These are phyloP conservation scores for Masticophis lateralis DNA, from an alignment of 2,797 vertebrate genomes.

Conservation along the genomic window DNA sequence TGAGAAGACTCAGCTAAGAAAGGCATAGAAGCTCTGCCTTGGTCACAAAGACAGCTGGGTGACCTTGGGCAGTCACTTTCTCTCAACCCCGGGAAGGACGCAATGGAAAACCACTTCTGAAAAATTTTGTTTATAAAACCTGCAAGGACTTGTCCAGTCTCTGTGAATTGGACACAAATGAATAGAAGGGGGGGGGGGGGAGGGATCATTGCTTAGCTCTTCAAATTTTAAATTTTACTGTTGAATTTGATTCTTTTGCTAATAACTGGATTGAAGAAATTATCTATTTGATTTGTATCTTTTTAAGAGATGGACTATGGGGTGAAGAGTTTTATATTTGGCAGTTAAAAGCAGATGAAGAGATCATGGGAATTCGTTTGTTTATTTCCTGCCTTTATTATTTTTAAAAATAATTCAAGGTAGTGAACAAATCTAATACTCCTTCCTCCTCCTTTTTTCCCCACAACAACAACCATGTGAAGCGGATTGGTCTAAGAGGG, in stretches of 20 bases:
- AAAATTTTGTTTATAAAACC: not conserved
- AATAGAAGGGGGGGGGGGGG: rapidly evolving
- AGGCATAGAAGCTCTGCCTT: not conserved
- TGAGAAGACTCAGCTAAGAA: not conserved
- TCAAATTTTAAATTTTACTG: not conserved
- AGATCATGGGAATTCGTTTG: not conserved
- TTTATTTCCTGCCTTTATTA: not conserved
- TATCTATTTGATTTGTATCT: not conserved
- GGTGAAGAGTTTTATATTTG: not conserved
- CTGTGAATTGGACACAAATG: not conserved
- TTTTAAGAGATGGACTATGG: not conserved
- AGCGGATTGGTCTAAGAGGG: not conserved
- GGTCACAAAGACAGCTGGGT: not conserved
- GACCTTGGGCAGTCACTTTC: not conserved
- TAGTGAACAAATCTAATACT: not conserved
- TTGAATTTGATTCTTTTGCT: not conserved
- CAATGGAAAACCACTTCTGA: not conserved
- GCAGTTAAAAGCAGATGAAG: not conserved
- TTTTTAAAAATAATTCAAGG: not conserved
- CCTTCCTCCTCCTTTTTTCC: not conserved
- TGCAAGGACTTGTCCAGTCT: not conserved
- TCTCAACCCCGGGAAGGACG: not conserved
- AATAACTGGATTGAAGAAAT: not conserved
- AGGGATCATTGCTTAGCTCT: not conserved
- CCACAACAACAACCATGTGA: not conserved